Base-by-base conservation (phyloP, 2,888 invertebrate genomes). In the Aporophyla lueneburgensis region DNA sequence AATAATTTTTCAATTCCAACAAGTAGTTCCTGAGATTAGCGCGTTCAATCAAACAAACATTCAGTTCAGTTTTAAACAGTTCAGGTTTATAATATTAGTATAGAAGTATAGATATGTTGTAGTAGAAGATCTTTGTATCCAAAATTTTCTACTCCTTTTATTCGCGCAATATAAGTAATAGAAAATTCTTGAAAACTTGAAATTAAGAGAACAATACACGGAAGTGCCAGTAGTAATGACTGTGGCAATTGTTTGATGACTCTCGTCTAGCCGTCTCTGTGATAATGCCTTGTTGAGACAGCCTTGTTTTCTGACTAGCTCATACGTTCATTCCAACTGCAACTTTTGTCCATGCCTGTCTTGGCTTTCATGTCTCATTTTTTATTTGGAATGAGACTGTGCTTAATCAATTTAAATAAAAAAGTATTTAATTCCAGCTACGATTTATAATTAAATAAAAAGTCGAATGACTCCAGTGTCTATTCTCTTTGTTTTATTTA, bases 161-260 rank as follows among this genome's bases (percentile, higher is more conserved):
- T 87, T 83, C 79, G 78, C 76, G 80, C 85, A 46, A 12, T 46
- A 46, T 12, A 46, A 46, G 43, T 9, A 12, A 12, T 10, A 46
- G 43, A 10, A 46, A 46, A 46, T 46, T 46, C 10, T 10, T 46
- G 43, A 46, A 88, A 89, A 89, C 85, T 87, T 89, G 85, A 91
- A 85, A 90, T 89, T 84, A 87, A 80, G 68, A 80, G 83, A 90
- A 93, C 92, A 93, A 92, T 92, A 92, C 89, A 79, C 92, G 94
- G 95, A 94, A 93, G 91, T 87, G 86, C 87, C 86, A 87, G 78
- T 80, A 86, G 87, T 90, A 91, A 91, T 89, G 86, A 88, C 86
- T 89, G 83, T 85, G 76, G 85, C 91, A 92, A 92, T 93, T 92
- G 91, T 90, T 91, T 92, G 91, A 93, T 92, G 92, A 89, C 91